Evolutionary conservation across 2,888 invertebrate species (phyloP).

Genomic region (Matsumyia berberina): DNA sequence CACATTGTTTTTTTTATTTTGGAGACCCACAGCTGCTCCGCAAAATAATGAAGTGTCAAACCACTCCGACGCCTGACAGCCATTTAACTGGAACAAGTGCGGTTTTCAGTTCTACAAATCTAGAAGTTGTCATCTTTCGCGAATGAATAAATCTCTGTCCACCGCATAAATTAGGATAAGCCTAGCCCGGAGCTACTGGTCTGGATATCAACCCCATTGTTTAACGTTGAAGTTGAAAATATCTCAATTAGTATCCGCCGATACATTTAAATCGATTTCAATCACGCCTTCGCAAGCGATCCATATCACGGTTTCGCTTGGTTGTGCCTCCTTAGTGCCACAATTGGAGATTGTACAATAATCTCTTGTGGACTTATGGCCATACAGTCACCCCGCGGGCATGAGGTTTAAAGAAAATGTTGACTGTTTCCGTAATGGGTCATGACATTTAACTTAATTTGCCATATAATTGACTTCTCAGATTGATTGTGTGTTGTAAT

Average conservation of each 20-base stretch:
- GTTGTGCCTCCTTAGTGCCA: conserved; percentile 2
- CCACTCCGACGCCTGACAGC: conserved; percentile 33
- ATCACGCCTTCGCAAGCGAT: conserved; percentile 51
- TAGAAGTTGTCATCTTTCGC: conserved; percentile 25
- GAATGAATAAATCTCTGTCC: conserved; percentile 11
- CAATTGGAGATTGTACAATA: conserved; percentile 25
- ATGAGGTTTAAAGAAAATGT: conserved; percentile 18
- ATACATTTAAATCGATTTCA: conserved; percentile 31
- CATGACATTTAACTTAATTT: conserved; percentile 62
- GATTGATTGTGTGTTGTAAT: conserved; percentile 53
- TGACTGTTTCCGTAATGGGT: conserved; percentile 54
- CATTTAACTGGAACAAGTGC: conserved; percentile 18
- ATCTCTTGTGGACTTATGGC: conserved; percentile 38
- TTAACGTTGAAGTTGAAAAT: conserved; percentile 25
- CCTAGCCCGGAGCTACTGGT: conserved; percentile 17
- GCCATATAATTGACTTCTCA: conserved; percentile 55
- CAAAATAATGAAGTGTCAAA: conserved; percentile 40
- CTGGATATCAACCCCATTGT: conserved; percentile 25
- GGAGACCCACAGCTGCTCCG: not conserved
- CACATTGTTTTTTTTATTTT: conserved; percentile 13
- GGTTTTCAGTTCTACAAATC: conserved; percentile 15
- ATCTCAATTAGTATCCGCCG: conserved; percentile 54
- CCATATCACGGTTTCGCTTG: conserved; percentile 12
- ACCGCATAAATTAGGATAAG: conserved; percentile 3
- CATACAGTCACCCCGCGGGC: conserved; percentile 17